A percentile compares a stretch with the other conserved stretches of the same genome.
Conservation (phyloP, 2,113 vertebrate species). For the Hyperopisus bebe region DNA sequence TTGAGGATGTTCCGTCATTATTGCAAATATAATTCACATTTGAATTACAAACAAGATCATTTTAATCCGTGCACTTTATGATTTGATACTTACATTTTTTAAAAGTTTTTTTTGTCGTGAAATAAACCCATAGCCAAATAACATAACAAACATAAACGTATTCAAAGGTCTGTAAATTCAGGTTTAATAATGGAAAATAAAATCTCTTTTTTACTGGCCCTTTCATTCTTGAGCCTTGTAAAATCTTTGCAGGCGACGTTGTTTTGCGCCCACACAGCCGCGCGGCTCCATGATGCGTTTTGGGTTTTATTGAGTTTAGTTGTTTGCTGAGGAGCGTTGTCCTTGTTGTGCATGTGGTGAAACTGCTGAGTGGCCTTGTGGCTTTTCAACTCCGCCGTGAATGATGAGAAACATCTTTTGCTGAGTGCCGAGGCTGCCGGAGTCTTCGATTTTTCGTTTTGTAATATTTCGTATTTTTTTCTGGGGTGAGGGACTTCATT, state of each 20-base stretch:
- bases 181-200: slow-evolving; percentile 5
- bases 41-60: not conserved
- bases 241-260: not conserved
- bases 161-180: not conserved
- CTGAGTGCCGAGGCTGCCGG: not conserved
- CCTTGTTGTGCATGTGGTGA: not conserved
- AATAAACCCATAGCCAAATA: not conserved
- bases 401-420: not conserved
- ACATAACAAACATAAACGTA: not conserved
- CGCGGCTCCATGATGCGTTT: not conserved
- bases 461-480: not conserved
- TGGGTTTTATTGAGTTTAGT: not conserved
- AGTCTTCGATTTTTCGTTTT: not conserved
- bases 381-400: not conserved
- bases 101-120: not conserved
- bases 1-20: not conserved
- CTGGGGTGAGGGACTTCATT: not conserved
- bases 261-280: not conserved
- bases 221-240: not conserved
- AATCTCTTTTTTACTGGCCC: not conserved
- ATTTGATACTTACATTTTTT: not conserved
- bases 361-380: slow-evolving; percentile 9
- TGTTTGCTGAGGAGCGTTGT: not conserved
- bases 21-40: not conserved
- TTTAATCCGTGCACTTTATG: not conserved